phyloP scores from a whole-genome alignment of 2,797 vertebrate genomes.

The Anabas testudineus region DNA sequence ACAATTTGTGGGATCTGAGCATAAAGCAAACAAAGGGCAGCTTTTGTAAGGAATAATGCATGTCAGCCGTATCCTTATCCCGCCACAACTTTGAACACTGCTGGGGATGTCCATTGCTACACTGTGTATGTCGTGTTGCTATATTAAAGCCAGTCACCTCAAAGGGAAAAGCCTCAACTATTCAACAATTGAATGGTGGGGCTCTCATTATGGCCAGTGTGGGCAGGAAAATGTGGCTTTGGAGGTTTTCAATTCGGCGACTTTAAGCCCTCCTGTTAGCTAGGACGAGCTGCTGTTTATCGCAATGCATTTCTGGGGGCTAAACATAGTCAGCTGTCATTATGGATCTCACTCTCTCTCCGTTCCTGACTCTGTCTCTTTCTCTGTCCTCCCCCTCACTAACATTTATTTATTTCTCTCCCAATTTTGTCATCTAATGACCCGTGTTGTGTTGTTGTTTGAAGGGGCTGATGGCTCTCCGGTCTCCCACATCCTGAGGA shows the following conservation, averaged over 20 bases:
- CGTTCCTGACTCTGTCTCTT: constrained; percentile 29
- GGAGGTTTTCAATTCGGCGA: constrained; percentile 78
- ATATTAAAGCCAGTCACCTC: constrained; percentile 86
- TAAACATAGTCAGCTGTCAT: constrained; percentile 87
- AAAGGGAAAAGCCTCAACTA: constrained; percentile 86
- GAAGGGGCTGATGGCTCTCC: constrained; percentile 57
- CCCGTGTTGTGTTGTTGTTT: constrained; percentile 74
- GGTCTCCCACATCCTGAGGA: constrained; percentile 78
- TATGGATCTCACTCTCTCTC: constrained; percentile 75
- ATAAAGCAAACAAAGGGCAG: constrained; percentile 85
- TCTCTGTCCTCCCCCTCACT: constrained; percentile 49
- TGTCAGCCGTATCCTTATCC: constrained; percentile 80
- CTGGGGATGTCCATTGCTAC: constrained; percentile 74
- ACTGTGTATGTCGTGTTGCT: constrained; percentile 76
- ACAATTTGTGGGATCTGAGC: constrained; percentile 83
- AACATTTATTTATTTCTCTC: constrained; percentile 78
- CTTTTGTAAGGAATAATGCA: constrained; percentile 83
- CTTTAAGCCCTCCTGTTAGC: constrained; percentile 79
- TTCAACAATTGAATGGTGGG: constrained; percentile 84
- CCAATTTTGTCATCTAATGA: constrained; percentile 78
- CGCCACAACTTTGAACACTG: constrained; percentile 81
- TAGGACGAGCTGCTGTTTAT: constrained; percentile 83
- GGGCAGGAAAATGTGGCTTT: constrained; percentile 84
- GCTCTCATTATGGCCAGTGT: constrained; percentile 84
- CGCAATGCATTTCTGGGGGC: constrained; percentile 76